Conservation (phyloP, 1,140 invertebrate species). For the Brachionus calyciflorus region DNA sequence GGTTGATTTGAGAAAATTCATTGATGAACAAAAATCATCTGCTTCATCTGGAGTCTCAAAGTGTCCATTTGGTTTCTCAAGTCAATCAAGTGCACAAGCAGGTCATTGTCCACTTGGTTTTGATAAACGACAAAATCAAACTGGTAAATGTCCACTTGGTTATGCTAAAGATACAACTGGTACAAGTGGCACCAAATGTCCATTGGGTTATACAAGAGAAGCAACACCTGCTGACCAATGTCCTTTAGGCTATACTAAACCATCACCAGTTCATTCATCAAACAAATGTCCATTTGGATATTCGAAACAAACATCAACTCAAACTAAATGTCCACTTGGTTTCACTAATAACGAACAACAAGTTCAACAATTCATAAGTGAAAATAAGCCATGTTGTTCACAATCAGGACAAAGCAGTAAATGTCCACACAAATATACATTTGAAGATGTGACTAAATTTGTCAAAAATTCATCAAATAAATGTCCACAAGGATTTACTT, state of each 20-base stretch:
- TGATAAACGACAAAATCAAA: no score
- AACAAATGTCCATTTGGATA: constrained; percentile 2
- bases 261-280: neutral
- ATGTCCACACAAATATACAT: neutral
- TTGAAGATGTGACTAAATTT: neutral
- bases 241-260: neutral
- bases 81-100: neutral
- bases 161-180: no score
- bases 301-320: neutral
- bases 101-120: no score
- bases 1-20: constrained; percentile 9
- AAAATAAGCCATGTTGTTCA: neutral
- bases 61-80: neutral
- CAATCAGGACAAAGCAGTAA: neutral
- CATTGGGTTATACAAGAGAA: neutral
- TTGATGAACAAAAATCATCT: neutral
- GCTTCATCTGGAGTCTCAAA: neutral
- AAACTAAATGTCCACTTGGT: constrained; percentile 2
- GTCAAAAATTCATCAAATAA: neutral
- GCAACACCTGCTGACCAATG: neutral
- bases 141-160: no score
- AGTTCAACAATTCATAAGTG: neutral
- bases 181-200: no score
- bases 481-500: no score
- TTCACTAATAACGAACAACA: neutral